Evolutionary conservation across 2,113 vertebrate species (phyloP).

Genomic region (Oxygymnocypris stewartii): DNA sequence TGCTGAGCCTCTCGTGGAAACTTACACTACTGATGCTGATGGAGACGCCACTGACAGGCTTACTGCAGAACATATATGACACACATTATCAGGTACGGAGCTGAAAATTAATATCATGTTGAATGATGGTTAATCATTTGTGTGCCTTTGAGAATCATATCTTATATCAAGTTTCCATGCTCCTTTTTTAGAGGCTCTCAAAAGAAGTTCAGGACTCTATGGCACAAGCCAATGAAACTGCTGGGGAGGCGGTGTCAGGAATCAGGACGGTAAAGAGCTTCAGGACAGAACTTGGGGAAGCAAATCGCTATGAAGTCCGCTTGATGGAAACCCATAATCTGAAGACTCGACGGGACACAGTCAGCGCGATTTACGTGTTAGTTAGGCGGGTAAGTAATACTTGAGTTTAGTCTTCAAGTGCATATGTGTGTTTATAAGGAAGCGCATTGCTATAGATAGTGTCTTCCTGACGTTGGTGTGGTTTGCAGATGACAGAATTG

Average conservation of each 20-base stretch:
- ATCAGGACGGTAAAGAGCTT: slow-evolving; percentile 80
- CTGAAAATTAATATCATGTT: too few relatives aligned
- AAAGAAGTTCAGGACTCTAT: slow-evolving; percentile 74
- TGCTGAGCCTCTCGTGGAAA: slow-evolving; percentile 79
- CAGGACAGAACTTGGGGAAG: slow-evolving; percentile 73
- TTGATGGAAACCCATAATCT: slow-evolving; percentile 72
- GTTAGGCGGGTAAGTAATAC: slow-evolving; percentile 73
- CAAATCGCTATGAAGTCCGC: slow-evolving; percentile 67
- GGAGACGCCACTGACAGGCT: slow-evolving; percentile 70
- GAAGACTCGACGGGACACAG: slow-evolving; percentile 64
- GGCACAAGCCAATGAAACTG: slow-evolving; percentile 74
- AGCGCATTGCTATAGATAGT: slow-evolving; percentile 4
- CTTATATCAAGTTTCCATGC: background rate
- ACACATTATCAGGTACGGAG: slow-evolving; percentile 73
- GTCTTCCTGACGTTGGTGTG: slow-evolving; percentile 11
- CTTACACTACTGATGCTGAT: slow-evolving; percentile 80
- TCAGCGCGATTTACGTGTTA: slow-evolving; percentile 69
- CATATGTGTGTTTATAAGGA: background rate
- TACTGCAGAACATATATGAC: slow-evolving; percentile 75
- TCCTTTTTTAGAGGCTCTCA: slow-evolving; percentile 60
- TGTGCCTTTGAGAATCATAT: background rate
- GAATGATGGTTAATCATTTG: background rate
- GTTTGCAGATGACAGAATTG: slow-evolving; percentile 71
- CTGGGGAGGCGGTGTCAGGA: slow-evolving; percentile 75
- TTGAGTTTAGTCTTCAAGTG: background rate